Percentiles rank a stretch among this genome's conserved stretches.
Evolutionary conservation across 1,140 invertebrate genomes (phyloP).

Genomic region (Drosophila lacteicornis): DNA sequence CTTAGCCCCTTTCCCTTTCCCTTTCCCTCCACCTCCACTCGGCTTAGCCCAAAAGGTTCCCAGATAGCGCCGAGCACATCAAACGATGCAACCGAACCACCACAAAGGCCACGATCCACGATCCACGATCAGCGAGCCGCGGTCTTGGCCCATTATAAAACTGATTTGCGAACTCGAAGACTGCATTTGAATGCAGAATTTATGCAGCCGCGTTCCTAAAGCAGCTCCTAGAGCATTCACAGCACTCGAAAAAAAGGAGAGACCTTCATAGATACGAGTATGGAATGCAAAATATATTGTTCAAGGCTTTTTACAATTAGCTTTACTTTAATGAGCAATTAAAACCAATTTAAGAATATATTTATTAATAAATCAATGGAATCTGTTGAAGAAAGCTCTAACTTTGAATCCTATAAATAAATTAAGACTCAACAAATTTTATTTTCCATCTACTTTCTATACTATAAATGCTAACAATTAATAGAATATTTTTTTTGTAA

Average conservation of each 20-base stretch:
- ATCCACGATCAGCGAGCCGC: constrained; percentile 1
- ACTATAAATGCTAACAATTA: no score
- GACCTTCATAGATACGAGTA: background rate
- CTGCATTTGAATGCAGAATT: constrained; percentile 65
- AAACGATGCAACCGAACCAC: constrained; percentile 27
- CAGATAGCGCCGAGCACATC: constrained; percentile 48
- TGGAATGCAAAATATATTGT: no score
- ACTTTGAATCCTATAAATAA: no score
- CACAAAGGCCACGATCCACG: constrained; percentile 4
- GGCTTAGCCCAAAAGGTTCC: constrained; percentile 19
- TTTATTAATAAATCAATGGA: no score
- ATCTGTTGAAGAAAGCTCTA: no score
- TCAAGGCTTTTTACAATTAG: no score
- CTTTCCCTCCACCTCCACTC: background rate
- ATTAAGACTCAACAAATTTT: no score
- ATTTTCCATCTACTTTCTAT: no score
- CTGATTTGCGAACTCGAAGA: constrained; percentile 61
- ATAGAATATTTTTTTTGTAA: no score
- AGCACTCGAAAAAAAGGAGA: constrained; percentile 9
- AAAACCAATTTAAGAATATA: no score
- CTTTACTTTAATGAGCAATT: no score
- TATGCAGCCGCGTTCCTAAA: constrained; percentile 37
- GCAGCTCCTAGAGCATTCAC: constrained; percentile 30
- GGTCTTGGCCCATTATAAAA: constrained; percentile 66
- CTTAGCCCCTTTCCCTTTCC: background rate